Evolutionary conservation across 2,113 vertebrate species (phyloP), one percentile per base, ranked within the genome.

Genomic region (Aspidoscelis tigris): DNA sequence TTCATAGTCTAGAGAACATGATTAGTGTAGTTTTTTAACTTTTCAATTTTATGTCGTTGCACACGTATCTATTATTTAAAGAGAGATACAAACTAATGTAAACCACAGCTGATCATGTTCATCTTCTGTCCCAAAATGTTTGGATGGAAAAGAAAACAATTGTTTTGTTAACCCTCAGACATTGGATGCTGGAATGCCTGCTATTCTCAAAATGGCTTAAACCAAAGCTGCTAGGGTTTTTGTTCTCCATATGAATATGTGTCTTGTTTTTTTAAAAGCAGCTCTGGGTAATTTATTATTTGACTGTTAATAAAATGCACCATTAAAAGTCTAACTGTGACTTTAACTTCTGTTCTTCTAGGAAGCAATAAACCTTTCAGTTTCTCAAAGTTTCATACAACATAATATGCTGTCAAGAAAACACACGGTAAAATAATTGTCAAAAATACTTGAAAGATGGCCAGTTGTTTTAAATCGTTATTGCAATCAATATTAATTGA

Each of bases 281-380:
- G n/a, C 86, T 80, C 73, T 64, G 53, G 76, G 2, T 78, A 71
- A n/a, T 9, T 2, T 90, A 69, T 89, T 90, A 83, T 82, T 44
- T 82, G 76, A 83, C 10, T 2, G 11, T 79, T 92, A 91, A 84
- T 90, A 70, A 83, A 84, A 82, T 82, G 76, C 1, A 7, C 55
- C 0, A 0, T 26, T 76, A 16, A 9, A 90, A 84, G 26, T 84
- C 39, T 12, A 84, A 66, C 24, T 80, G 33, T 87, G 83, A 65
- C 5, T 87, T 74, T 72, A 77, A 80, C 21, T 81, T 79, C 73
- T 85, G 16, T 79, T 82, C 5, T 80, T 64, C 16, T 82, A 43
- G 65, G 86, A 90, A 92, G 53, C 26, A 75, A 53, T 85, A 84
- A 82, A 85, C 41, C 6, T 76, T 86, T 87, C 41, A 86, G 12